A percentile compares a stretch with the other conserved stretches of the same genome.
Evolutionary conservation across 2,888 invertebrate species (phyloP).

Genomic region (Chalcis sispes): DNA sequence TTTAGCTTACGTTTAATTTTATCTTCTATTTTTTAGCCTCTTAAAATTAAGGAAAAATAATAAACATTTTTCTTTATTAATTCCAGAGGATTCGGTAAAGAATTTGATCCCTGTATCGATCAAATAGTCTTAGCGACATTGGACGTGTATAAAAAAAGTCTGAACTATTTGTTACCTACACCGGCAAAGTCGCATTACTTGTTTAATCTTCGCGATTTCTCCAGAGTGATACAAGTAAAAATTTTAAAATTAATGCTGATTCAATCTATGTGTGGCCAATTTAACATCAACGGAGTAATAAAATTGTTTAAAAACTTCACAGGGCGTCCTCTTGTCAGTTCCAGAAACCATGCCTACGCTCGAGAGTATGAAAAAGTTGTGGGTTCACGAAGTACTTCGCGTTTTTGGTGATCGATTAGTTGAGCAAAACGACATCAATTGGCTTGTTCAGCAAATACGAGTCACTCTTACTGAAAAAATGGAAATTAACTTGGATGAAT

Average conservation of each 20-base stretch:
- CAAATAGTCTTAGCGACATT: slow-evolving; percentile 92
- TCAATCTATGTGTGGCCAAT: not conserved
- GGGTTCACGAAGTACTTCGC: slow-evolving; percentile 95
- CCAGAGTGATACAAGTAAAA: slow-evolving; percentile 89
- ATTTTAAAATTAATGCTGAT: not conserved
- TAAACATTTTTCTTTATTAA: slow-evolving; percentile 3
- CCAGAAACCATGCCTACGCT: slow-evolving; percentile 94
- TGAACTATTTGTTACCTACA: slow-evolving; percentile 90
- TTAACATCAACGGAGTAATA: not conserved
- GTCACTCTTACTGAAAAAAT: slow-evolving; percentile 80
- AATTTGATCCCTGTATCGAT: slow-evolving; percentile 94
- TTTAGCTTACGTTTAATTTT: too few species aligned
- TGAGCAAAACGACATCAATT: slow-evolving; percentile 87
- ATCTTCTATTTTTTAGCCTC: not conserved
- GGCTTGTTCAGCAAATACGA: slow-evolving; percentile 86
- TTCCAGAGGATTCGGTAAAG: slow-evolving; percentile 89
- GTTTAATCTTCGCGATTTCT: slow-evolving; percentile 96
- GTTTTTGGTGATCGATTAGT: slow-evolving; percentile 95
- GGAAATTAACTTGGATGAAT: slow-evolving; percentile 82
- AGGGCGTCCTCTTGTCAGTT: slow-evolving; percentile 93
- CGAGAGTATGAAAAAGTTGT: slow-evolving; percentile 90
- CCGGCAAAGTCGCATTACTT: slow-evolving; percentile 96
- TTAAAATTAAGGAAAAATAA: not conserved
- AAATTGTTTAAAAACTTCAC: slow-evolving; percentile 56
- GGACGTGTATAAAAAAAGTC: slow-evolving; percentile 90